Conservation (phyloP, 2,113 vertebrate genomes). For the Eira barbara region DNA sequence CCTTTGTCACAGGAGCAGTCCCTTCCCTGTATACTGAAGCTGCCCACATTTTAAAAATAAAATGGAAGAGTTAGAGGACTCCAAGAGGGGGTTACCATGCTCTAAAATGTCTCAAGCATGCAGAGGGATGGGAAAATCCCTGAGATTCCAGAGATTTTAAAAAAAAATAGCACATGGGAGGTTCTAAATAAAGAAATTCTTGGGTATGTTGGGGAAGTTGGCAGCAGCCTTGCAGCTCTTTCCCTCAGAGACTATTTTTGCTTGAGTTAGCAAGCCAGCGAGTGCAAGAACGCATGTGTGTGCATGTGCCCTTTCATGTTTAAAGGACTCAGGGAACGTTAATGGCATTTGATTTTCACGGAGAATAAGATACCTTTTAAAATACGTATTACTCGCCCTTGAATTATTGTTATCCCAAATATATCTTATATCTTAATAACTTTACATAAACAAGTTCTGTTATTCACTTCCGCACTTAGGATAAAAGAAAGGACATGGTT, state of each 20-base stretch:
- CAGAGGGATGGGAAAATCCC: slow-evolving; percentile 82
- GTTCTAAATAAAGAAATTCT: slow-evolving; percentile 79
- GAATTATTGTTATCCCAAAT: slow-evolving; percentile 15
- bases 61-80: slow-evolving; percentile 76
- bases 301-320: background rate
- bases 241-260: slow-evolving; percentile 67
- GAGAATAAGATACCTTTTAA: background rate
- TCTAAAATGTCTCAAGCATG: slow-evolving; percentile 81
- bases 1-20: slow-evolving; percentile 32
- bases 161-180: slow-evolving; percentile 71
- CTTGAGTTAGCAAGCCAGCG: slow-evolving; percentile 21
- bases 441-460: slow-evolving; percentile 9
- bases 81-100: slow-evolving; percentile 70
- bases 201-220: slow-evolving; percentile 78
- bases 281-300: background rate
- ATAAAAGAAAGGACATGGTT: background rate
- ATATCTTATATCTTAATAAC: background rate
- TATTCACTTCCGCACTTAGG: background rate
- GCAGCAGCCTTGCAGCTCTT: slow-evolving; percentile 62
- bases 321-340: background rate
- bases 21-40: background rate
- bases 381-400: background rate
- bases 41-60: slow-evolving; percentile 80
- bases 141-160: slow-evolving; percentile 77
- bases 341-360: slow-evolving; percentile 6